phyloP scores from a whole-genome alignment of 1,140 invertebrate species.

The Orius laevigatus region DNA sequence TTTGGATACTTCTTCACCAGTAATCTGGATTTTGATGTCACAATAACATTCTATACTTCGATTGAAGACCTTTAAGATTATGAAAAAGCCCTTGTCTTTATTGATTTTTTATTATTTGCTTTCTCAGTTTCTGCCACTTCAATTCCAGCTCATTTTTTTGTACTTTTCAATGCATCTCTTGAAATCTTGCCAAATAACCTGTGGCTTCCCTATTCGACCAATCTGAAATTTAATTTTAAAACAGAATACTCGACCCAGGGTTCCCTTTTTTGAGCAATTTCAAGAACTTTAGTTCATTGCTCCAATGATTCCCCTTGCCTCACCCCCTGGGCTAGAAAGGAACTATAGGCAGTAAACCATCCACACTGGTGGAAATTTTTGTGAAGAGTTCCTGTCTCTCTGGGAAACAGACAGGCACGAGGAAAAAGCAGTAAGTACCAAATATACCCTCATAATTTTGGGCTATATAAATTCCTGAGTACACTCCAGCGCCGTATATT shows the following conservation, averaged over 20 bases:
- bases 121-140: neutral
- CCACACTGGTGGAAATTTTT: too few species aligned
- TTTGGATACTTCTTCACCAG: too few species aligned
- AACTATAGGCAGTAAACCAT: too few species aligned
- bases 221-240: conserved; percentile 18
- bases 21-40: too few species aligned
- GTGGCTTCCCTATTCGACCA: too few species aligned
- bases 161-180: conserved; percentile 7
- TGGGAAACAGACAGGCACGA: conserved; percentile 20
- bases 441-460: conserved; percentile 57
- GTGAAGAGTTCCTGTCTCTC: too few species aligned
- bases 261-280: conserved; percentile 19
- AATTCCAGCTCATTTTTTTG: conserved; percentile 9
- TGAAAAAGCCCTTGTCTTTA: conserved; percentile 5
- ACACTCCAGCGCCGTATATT: conserved; percentile 36
- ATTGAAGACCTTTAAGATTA: conserved; percentile 6
- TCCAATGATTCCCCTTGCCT: too few species aligned
- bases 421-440: conserved; percentile 2
- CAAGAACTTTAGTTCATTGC: too few species aligned
- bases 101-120: conserved; percentile 9
- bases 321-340: too few species aligned
- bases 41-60: too few species aligned
- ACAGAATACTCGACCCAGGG: too few species aligned
- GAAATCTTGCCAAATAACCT: too few species aligned
- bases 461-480: conserved; percentile 58